phyloP scores from a whole-genome alignment of 2,888 invertebrate genomes.

The Scaptomyza cyrtandrae region DNA sequence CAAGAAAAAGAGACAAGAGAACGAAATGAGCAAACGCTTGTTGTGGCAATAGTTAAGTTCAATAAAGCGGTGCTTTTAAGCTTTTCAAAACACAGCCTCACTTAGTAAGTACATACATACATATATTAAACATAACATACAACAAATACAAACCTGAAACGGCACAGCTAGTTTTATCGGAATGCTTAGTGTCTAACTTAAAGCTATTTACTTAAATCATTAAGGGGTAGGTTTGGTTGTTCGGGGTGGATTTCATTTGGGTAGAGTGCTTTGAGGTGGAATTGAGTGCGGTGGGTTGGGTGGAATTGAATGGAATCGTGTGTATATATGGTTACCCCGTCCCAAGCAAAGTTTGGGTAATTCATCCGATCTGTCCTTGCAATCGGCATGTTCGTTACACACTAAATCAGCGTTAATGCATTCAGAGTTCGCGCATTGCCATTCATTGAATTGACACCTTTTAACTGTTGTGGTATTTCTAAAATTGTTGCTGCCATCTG shows the following conservation, averaged over 20 bases:
- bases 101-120: slow-evolving; percentile 19
- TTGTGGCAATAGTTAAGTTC: slow-evolving; percentile 15
- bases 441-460: slow-evolving; percentile 83
- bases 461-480: slow-evolving; percentile 45
- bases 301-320: slow-evolving; percentile 18
- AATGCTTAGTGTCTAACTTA: slow-evolving; percentile 28
- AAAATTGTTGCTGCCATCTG: slow-evolving; percentile 41
- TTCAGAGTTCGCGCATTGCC: slow-evolving; percentile 88
- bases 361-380: slow-evolving; percentile 87
- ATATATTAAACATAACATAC: not conserved
- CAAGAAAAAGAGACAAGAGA: slow-evolving; percentile 58
- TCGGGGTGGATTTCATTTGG: slow-evolving; percentile 1
- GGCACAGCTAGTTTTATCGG: slow-evolving; percentile 12
- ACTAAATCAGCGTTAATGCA: slow-evolving; percentile 86
- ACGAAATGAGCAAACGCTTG: slow-evolving; percentile 45
- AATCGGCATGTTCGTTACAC: slow-evolving; percentile 87
- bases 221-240: slow-evolving; percentile 1
- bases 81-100: slow-evolving; percentile 13
- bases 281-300: not conserved
- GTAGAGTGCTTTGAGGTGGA: slow-evolving; percentile 1
- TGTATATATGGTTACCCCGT: slow-evolving; percentile 71
- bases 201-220: slow-evolving; percentile 13
- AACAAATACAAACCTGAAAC: slow-evolving; percentile 44
- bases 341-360: slow-evolving; percentile 71
- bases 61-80: slow-evolving; percentile 15